These are phyloP conservation scores for Denticeps clupeoides DNA, from an alignment of 2,797 vertebrate species.

Conservation along the genomic window DNA sequence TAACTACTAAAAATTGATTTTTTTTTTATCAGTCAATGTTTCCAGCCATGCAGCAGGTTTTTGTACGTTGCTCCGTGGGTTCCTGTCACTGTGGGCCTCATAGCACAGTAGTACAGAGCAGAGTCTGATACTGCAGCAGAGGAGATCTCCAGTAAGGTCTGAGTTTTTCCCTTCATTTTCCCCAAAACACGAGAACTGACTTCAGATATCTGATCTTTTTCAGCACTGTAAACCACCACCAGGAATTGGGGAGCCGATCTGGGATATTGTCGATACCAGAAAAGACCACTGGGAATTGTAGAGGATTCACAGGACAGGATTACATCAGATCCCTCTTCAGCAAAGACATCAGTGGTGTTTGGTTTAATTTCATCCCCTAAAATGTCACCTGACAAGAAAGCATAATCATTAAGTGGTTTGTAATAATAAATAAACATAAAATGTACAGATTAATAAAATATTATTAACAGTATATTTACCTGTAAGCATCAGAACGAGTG, in stretches of 20 bases:
- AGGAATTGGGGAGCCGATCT: not conserved
- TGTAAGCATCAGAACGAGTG: too few relatives aligned
- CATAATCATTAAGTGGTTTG: too few relatives aligned
- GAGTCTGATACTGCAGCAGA: not conserved
- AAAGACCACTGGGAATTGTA: not conserved
- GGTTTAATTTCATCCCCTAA: not conserved
- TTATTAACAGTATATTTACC: too few relatives aligned
- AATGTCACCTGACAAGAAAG: not conserved
- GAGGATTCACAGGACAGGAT: constrained; percentile 2
- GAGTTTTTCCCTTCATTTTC: not conserved
- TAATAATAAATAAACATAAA: too few relatives aligned
- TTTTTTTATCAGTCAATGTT: too few relatives aligned
- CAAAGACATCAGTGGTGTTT: not conserved
- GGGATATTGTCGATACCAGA: not conserved
- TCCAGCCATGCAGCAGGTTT: too few relatives aligned
- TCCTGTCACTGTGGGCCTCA: not conserved
- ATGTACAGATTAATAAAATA: too few relatives aligned
- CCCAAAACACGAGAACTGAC: not conserved
- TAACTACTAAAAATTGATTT: too few relatives aligned
- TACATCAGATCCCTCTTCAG: not conserved
- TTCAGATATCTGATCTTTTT: not conserved
- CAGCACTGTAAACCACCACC: not conserved
- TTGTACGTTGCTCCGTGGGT: not conserved
- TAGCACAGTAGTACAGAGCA: not conserved
- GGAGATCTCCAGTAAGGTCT: not conserved